These are phyloP conservation scores for Operophtera brumata DNA, from an alignment of 2,888 invertebrate species.

Conservation along the genomic window DNA sequence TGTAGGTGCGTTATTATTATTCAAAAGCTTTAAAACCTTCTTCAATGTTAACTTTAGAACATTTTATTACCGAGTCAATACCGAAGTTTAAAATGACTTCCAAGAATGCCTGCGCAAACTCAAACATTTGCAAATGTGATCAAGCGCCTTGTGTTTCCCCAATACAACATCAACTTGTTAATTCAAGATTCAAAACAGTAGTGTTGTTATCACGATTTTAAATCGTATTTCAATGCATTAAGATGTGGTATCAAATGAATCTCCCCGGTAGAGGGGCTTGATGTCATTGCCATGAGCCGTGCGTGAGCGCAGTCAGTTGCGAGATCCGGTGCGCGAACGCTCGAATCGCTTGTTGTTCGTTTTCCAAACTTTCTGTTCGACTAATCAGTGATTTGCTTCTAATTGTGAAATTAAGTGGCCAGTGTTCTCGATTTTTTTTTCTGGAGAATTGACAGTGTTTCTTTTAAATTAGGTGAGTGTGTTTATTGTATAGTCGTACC, in stretches of 20 bases:
- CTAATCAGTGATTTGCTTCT: conserved; percentile 15
- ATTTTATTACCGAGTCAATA: not conserved
- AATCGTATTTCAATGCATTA: conserved; percentile 35
- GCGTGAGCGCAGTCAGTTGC: conserved; percentile 65
- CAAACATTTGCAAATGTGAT: conserved; percentile 39
- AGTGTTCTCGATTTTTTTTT: conserved; percentile 6
- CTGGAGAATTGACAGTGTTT: not conserved
- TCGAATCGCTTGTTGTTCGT: conserved; percentile 9
- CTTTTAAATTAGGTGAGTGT: not conserved
- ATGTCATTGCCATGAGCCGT: conserved; percentile 58
- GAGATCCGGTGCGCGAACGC: conserved; percentile 60
- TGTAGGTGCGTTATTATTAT: too few relatives aligned
- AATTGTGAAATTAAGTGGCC: conserved; percentile 27
- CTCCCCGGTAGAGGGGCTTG: conserved; percentile 46
- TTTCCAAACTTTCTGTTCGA: conserved; percentile 28
- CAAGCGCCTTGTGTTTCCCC: conserved; percentile 59
- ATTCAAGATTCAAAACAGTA: conserved; percentile 46
- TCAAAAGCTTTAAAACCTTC: not conserved
- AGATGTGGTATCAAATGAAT: conserved; percentile 35
- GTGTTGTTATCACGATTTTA: conserved; percentile 23
- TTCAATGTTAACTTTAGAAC: not conserved
- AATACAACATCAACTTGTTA: conserved; percentile 55
- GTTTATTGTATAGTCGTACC: conserved; percentile 21
- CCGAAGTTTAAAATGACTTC: not conserved
- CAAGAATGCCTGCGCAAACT: conserved; percentile 16